Evolutionary conservation across 2,888 invertebrate genomes (phyloP).

Genomic region (Drosophila parthenogenetica): DNA sequence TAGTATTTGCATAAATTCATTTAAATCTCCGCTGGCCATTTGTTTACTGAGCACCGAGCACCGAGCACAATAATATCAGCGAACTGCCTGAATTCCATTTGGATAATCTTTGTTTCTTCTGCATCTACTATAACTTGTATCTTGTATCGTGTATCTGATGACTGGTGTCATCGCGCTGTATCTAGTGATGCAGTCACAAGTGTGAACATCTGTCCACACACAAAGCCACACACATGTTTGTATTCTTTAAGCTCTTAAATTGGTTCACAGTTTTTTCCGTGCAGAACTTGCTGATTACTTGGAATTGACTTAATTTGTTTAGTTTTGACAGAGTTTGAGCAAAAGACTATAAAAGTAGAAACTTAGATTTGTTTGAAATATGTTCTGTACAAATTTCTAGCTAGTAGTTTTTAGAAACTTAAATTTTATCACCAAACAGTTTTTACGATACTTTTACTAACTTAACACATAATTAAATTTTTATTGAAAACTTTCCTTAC

Average conservation of each 20-base stretch:
- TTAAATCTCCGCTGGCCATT: slow-evolving; percentile 51
- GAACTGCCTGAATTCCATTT: slow-evolving; percentile 15
- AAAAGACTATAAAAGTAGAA: no score
- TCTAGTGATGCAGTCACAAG: slow-evolving; percentile 1
- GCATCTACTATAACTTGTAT: slow-evolving; percentile 4
- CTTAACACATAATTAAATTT: no score
- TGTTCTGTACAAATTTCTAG: no score
- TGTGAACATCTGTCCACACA: background rate
- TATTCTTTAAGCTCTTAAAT: no score
- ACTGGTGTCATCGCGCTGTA: slow-evolving; percentile 4
- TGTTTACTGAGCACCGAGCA: slow-evolving; percentile 35
- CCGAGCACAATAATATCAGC: slow-evolving; percentile 28
- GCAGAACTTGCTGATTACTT: slow-evolving; percentile 1
- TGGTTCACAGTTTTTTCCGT: no score
- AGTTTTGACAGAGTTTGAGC: no score
- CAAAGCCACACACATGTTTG: no score
- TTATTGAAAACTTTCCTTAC: no score
- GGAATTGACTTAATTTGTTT: background rate
- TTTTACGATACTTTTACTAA: no score
- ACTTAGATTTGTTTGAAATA: no score
- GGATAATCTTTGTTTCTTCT: slow-evolving; percentile 8
- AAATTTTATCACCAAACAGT: no score
- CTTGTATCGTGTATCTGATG: background rate
- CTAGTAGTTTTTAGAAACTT: no score
- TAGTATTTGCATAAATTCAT: slow-evolving; percentile 46